Conservation (phyloP, 64 coral and sea anemone species). For the Pachyseris speciosa region DNA sequence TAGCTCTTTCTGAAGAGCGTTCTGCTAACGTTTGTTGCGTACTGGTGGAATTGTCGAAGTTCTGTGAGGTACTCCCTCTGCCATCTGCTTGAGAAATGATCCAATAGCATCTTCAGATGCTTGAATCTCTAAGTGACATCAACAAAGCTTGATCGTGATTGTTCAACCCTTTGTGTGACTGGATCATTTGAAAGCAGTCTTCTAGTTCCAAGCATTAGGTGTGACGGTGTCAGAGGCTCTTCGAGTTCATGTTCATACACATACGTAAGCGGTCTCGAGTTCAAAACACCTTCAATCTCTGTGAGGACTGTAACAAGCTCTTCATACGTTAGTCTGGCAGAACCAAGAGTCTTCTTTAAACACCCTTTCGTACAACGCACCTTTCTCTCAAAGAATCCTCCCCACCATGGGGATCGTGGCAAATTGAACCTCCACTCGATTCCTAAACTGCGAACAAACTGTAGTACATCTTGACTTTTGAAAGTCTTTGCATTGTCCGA, state of each 20-base stretch:
- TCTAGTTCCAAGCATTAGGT: too few species aligned
- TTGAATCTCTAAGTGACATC: too few species aligned
- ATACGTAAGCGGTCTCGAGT: not conserved
- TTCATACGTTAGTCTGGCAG: slow-evolving; percentile 8
- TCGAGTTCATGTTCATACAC: not conserved
- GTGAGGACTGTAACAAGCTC: slow-evolving; percentile 18
- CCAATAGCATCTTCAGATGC: too few species aligned
- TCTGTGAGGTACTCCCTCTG: slow-evolving; percentile 16
- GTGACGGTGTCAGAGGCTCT: slow-evolving; percentile 2
- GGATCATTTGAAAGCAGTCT: too few species aligned
- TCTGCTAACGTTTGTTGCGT: not conserved
- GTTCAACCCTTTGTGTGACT: too few species aligned
- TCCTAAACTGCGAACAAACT: too few species aligned
- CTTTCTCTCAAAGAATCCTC: slow-evolving; percentile 25
- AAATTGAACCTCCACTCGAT: too few species aligned
- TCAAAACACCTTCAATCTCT: slow-evolving; percentile 13
- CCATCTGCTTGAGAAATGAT: too few species aligned
- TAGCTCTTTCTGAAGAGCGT: not conserved
- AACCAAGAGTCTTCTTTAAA: slow-evolving; percentile 27
- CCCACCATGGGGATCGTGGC: too few species aligned
- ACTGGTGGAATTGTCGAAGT: slow-evolving; percentile 9
- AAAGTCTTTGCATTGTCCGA: too few species aligned
- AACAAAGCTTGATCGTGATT: too few species aligned
- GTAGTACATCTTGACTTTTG: too few species aligned
- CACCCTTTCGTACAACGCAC: slow-evolving; percentile 8